Evolutionary conservation across 2,888 invertebrate genomes (phyloP).

Genomic region (Dione vanillae): DNA sequence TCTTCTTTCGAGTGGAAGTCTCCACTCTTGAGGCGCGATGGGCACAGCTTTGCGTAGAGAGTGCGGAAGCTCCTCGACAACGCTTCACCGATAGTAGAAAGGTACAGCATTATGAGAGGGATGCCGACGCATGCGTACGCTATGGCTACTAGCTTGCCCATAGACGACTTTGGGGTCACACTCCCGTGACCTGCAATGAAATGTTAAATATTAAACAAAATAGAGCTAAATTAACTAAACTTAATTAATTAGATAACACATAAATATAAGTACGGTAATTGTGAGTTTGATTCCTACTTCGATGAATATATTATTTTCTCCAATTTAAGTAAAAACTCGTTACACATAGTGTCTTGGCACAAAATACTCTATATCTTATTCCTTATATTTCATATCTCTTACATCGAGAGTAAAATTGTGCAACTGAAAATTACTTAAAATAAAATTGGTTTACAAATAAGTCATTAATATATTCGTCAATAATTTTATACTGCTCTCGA

Average conservation of each 20-base stretch:
- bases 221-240: no score
- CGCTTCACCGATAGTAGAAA: conserved; percentile 94
- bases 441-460: not conserved
- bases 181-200: conserved; percentile 90
- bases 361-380: no score
- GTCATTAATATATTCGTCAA: not conserved
- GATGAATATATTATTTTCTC: no score
- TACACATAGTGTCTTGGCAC: no score
- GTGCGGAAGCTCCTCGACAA: conserved; percentile 91
- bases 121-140: conserved; percentile 94
- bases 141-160: conserved; percentile 92
- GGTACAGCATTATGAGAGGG: conserved; percentile 93
- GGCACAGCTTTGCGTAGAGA: conserved; percentile 85
- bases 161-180: conserved; percentile 91
- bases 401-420: no score
- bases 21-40: conserved; percentile 56
- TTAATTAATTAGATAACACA: no score
- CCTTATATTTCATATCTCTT: no score
- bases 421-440: no score
- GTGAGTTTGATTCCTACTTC: no score
- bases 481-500: not conserved
- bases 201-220: conserved; percentile 12
- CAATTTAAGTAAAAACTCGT: no score
- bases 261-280: no score
- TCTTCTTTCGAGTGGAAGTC: conserved; percentile 61